Base-by-base conservation (phyloP, 30 jellyfish, hydroid and myxozoan species). In the Chrysaora quinquecirrha region DNA sequence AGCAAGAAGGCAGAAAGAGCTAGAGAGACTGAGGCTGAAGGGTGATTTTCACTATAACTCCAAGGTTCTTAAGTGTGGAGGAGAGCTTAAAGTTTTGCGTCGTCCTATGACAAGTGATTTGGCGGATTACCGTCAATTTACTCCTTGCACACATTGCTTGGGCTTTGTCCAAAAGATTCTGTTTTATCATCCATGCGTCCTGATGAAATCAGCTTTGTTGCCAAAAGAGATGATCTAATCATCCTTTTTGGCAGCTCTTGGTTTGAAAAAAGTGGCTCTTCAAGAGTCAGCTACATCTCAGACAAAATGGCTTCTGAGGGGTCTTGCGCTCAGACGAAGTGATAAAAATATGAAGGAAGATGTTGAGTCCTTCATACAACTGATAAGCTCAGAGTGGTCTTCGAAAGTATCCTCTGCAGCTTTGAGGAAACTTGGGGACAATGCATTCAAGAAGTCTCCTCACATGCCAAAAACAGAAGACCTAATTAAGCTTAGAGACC, bases 231-330 rank as follows among this genome's bases (percentile, higher is more conserved):
- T 38, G 54, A 38, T 38, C 54, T 38, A 38, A 38, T 38, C 54
- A 38, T 38, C 54, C 54, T 38, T 38, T 38, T 38, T 38, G 54
- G 54, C 54, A 38, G 54, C 54, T 38, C 54, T 38, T 38, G 54
- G 54, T 38, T 38, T 38, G 54, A 38, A 38, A 38, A 38, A 38
- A 38, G 54, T 38, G 54, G 54, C 54, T 38, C 54, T 38, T 38
- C 54, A 38, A 38, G 54, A 38, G 54, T 38, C 14, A 38, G 14
- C 14, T 14, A 38, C 14, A 38, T 38, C 14, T 38, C 54, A 38
- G 54, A 38, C 14, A 38, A 38, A 38, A 38, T 38, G 54, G 54
- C 54, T 38, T 38, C 54, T 38, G 54, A 38, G 54, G 14, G 54
- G 54, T 38, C 54, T 38, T 38, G 54, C 54, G 14, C 54, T 38